Conservation (phyloP, 2,797 vertebrate genomes). For the Anguilla pacifica region DNA sequence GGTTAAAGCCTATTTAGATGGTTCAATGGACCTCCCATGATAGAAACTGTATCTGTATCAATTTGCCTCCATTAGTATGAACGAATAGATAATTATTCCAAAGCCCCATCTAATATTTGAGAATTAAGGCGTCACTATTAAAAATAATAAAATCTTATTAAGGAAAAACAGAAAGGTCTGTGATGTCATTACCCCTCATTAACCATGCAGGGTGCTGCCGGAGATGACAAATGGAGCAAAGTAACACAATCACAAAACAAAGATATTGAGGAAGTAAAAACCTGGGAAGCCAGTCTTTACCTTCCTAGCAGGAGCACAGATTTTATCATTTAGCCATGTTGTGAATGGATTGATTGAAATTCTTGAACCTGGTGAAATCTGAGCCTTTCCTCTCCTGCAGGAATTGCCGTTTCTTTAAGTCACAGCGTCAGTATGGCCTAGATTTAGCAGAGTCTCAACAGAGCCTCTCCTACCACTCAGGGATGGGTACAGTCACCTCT, state of each 20-base stretch:
- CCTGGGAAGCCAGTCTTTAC: background rate
- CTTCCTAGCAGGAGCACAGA: background rate
- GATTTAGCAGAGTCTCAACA: background rate
- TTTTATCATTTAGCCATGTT: background rate
- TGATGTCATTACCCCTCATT: constrained; percentile 46
- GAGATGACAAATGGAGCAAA: background rate
- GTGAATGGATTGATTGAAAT: background rate
- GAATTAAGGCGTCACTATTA: background rate
- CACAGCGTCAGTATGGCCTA: background rate
- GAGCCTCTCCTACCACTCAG: background rate
- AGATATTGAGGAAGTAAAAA: background rate
- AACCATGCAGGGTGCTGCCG: background rate
- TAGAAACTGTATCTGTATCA: background rate
- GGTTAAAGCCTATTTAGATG: background rate
- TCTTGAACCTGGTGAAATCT: background rate
- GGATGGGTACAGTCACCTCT: background rate
- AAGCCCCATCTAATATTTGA: background rate
- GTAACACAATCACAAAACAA: background rate
- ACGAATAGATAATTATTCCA: background rate
- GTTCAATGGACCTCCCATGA: background rate
- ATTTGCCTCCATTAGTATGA: background rate
- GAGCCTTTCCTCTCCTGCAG: background rate
- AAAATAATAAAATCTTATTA: background rate
- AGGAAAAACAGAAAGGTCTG: constrained; percentile 18
- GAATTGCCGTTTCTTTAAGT: background rate